Evolutionary conservation across 1,140 invertebrate species (phyloP).

Genomic region (Achatina immaculata): DNA sequence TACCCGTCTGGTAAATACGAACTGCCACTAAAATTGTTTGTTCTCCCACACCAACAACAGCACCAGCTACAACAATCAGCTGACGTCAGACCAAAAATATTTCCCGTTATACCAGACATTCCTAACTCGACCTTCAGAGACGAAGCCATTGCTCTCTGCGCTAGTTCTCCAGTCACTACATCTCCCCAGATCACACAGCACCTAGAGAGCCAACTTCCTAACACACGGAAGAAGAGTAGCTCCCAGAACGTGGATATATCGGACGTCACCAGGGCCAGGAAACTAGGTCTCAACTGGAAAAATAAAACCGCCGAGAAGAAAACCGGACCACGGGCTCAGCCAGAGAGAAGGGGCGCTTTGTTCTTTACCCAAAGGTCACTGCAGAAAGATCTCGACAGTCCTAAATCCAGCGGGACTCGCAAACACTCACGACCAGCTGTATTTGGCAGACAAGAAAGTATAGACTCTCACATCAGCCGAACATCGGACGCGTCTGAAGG

Average conservation of each 20-base stretch:
- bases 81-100: conserved; percentile 11
- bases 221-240: background rate
- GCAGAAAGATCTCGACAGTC: conserved; percentile 8
- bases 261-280: background rate
- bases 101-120: background rate
- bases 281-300: background rate
- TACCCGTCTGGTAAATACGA: background rate
- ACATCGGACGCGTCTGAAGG: background rate
- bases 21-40: background rate
- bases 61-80: background rate
- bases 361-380: conserved; percentile 32
- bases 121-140: background rate
- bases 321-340: background rate
- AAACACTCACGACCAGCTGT: too few relatives aligned
- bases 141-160: background rate
- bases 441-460: conserved; percentile 1
- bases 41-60: background rate
- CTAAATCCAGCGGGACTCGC: background rate
- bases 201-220: background rate
- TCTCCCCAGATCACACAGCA: background rate
- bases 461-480: conserved; percentile 20
- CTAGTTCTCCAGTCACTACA: background rate
- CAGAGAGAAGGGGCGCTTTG: conserved; percentile 28
- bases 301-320: background rate
- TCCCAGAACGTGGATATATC: conserved; percentile 30